Base-by-base conservation (phyloP, 2,888 invertebrate genomes). In the Trichopoda pennipes region DNA sequence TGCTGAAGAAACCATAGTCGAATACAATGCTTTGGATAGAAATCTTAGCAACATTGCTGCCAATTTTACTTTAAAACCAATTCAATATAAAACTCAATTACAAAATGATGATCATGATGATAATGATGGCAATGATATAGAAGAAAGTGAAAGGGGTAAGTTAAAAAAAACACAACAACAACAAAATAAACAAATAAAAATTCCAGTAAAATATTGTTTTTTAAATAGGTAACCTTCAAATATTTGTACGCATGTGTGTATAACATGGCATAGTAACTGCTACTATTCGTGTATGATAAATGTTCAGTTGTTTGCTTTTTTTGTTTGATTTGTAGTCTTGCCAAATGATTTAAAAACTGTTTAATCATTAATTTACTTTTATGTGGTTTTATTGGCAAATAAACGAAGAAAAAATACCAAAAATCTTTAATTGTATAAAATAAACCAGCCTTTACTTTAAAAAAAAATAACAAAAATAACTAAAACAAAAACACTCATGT, bases 101-200 rank as follows among this genome's bases (percentile, higher is more conserved):
- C 14, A 12, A n/a, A n/a, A 44, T 44, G 14, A 44, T 44, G 58
- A 0, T 4, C 75, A 81, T 1, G 72, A 53, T 1, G 80, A 80
- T 9, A 47, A 47, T 6, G 81, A 83, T 3, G 81, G 82, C 3
- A 80, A 84, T n/a, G 86, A 86, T 69, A 74, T 86, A 68, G 87
- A 88, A 74, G 87, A 89, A 80, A 86, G 86, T 66, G 89, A 89
- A 72, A 84, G 83, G 23, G 88, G 89, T 89, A 68, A 87, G 88
- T 84, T 12, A 51, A 12, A 12, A 19, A 19, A 9, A 35, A 32
- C n/a, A n/a, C n/a, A n/a, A n/a, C n/a, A n/a, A n/a, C n/a, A n/a
- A n/a, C n/a, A n/a, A n/a, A n/a, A n/a, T n/a, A 51, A 38, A 3
- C 0, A 38, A 23, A 49, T 17, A 6, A 72, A 23, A 63, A 2